Percentiles rank a stretch among this genome's conserved stretches.
Evolutionary conservation across 2,797 vertebrate genomes (phyloP).

Genomic region (Acrocephalus scirpaceus): DNA sequence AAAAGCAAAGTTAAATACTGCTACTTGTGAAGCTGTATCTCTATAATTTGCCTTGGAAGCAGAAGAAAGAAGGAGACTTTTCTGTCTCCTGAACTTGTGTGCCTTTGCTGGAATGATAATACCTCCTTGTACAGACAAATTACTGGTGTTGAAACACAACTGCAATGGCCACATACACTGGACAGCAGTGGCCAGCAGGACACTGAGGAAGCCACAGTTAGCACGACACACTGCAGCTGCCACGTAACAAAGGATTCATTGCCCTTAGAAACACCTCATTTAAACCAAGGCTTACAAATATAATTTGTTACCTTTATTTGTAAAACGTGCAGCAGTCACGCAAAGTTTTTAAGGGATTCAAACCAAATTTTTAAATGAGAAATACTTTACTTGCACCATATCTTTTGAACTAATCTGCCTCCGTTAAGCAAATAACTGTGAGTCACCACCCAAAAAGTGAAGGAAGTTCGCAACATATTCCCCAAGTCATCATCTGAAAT

Average conservation of each 20-base stretch:
- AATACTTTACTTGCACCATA: neutral
- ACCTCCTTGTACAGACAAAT: slow-evolving; percentile 2
- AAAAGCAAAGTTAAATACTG: neutral
- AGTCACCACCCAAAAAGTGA: neutral
- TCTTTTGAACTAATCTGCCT: neutral
- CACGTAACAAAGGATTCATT: neutral
- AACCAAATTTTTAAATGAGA: neutral
- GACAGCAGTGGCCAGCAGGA: neutral
- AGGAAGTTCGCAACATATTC: neutral
- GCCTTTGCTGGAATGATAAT: slow-evolving; percentile 9
- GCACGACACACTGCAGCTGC: neutral
- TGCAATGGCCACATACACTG: neutral
- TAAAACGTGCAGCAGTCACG: neutral
- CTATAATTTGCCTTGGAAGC: slow-evolving; percentile 45
- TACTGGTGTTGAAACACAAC: slow-evolving; percentile 5
- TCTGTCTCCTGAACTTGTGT: neutral
- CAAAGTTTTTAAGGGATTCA: neutral
- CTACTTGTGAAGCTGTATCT: neutral
- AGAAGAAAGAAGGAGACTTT: neutral
- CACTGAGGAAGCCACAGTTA: neutral
- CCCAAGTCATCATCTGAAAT: neutral
- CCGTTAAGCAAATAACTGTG: neutral
- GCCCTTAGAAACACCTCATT: neutral
- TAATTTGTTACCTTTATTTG: neutral
- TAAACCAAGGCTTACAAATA: neutral